phyloP scores from a whole-genome alignment of 1,140 invertebrate species.

The Aphelinus certus region DNA sequence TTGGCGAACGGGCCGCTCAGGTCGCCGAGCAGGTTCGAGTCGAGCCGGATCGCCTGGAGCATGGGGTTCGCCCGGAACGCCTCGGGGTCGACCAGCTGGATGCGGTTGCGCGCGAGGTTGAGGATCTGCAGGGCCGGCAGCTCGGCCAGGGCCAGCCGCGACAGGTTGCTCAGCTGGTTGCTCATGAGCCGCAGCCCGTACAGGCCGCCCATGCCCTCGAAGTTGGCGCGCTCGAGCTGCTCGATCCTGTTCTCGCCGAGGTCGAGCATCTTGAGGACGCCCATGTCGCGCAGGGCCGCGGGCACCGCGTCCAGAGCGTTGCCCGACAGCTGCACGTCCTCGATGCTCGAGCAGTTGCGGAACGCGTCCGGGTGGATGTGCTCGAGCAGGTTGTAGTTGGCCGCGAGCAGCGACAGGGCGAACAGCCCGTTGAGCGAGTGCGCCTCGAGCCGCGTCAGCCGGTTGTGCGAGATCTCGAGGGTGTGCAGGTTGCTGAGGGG shows the following conservation, averaged over 20 bases:
- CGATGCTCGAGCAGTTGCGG: conserved; percentile 80
- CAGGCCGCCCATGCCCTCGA: conserved; percentile 81
- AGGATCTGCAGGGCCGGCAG: conserved; percentile 80
- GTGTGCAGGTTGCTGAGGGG: conserved; percentile 86
- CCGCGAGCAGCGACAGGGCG: conserved; percentile 79
- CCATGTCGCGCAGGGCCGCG: conserved; percentile 77
- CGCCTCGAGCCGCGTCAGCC: conserved; percentile 76
- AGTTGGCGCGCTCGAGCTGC: conserved; percentile 79
- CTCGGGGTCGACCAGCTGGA: conserved; percentile 77
- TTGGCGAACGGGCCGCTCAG: conserved; percentile 78
- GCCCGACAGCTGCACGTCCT: conserved; percentile 83
- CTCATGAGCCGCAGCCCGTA: conserved; percentile 82
- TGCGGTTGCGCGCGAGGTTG: conserved; percentile 84
- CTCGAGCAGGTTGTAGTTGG: conserved; percentile 82
- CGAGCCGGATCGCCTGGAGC: conserved; percentile 82
- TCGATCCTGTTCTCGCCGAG: conserved; percentile 83
- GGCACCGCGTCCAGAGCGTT: conserved; percentile 82
- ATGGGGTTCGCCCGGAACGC: conserved; percentile 79
- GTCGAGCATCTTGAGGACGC: conserved; percentile 80
- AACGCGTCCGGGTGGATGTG: conserved; percentile 81
- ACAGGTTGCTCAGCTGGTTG: conserved; percentile 83
- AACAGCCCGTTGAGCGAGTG: conserved; percentile 83
- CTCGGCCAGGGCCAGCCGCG: conserved; percentile 75
- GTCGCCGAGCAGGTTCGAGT: conserved; percentile 81
- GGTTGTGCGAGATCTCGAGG: conserved; percentile 80